Evolutionary conservation across 2,888 invertebrate species (phyloP).

Genomic region (Parnassius apollo): DNA sequence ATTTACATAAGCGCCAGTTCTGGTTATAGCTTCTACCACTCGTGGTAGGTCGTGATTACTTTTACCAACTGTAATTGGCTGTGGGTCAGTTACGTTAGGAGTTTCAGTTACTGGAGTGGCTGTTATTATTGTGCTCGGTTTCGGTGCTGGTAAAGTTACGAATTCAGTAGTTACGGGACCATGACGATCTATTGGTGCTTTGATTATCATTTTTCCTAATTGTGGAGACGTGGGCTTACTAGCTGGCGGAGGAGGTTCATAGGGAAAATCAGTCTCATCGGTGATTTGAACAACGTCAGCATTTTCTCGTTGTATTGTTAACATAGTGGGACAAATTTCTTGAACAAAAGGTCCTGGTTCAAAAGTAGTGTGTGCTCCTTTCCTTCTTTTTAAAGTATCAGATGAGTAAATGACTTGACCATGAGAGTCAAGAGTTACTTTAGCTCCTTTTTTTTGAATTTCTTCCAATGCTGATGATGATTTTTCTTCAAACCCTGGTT

Average conservation of each 20-base stretch:
- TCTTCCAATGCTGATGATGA: constrained; percentile 58
- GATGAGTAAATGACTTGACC: constrained; percentile 94
- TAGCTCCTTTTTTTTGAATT: constrained; percentile 84
- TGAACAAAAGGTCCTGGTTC: constrained; percentile 93
- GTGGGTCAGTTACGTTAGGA: constrained; percentile 41
- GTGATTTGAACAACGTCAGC: constrained; percentile 63
- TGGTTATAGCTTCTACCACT: constrained; percentile 72
- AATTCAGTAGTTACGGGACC: constrained; percentile 78
- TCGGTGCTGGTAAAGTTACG: constrained; percentile 78
- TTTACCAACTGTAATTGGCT: constrained; percentile 49
- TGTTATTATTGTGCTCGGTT: constrained; percentile 83
- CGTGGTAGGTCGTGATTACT: constrained; percentile 63
- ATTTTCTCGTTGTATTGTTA: constrained; percentile 64
- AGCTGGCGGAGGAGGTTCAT: constrained; percentile 60
- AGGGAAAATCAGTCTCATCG: constrained; percentile 74
- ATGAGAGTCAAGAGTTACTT: constrained; percentile 91
- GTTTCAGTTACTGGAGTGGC: constrained; percentile 73
- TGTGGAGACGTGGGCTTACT: constrained; percentile 83
- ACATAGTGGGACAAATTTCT: constrained; percentile 73
- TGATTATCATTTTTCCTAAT: constrained; percentile 83
- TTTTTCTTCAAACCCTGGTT: constrained; percentile 58
- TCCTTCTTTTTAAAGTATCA: constrained; percentile 89
- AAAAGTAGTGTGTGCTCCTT: constrained; percentile 91
- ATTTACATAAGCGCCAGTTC: constrained; percentile 86
- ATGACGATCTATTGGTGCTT: constrained; percentile 73